Base-by-base conservation (phyloP, 2,888 invertebrate species). In the Trisateles emortualis region DNA sequence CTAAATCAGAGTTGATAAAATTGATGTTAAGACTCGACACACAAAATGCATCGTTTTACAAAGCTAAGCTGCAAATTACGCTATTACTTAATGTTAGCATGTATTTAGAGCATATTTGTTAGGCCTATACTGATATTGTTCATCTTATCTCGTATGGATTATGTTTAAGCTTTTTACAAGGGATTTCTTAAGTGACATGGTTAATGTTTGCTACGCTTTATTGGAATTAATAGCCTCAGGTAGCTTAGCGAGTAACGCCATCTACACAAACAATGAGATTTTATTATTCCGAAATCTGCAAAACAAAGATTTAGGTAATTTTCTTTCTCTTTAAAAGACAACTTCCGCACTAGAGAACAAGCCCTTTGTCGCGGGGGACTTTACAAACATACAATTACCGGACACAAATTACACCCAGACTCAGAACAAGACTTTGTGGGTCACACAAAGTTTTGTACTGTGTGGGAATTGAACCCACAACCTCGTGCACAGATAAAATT, bases 161-260 rank as follows among this genome's bases (percentile, higher is more conserved):
- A 68, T 44, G 33, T 43, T 24, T 60, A 57, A 61, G 69, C 66
- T 53, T 69, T 69, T 66, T 69, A 68, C 63, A 58, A 49, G 61
- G 63, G 68, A 63, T 56, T 52, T 52, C 58, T 62, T 51, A 68
- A 52, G 6, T 46, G 64, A 63, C 53, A 53, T 39, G 44, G 45
- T 14, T 26, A 6, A 32, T 63, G 68, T 63, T 57, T 51, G 36
- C 45, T 39, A 30, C 52, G 49, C 40, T 63, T 11, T n/a, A 30
- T 24, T n/a, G 39, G 59, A 32, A 47, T 71, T 70, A 63, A 24
- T 41, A 17, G 45, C 49, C 53, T 43, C 45, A 45, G 38, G 41
- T 14, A 46, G 62, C 32, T 52, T 49, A 47, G 36, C 39, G 29
- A 19, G 36, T 48, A 61, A 53, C 41, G 40, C 32, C 45, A 36